Evolutionary conservation across 2,888 invertebrate genomes (phyloP), one percentile per base, ranked within the genome.

Genomic region (Bimastos eiseni): DNA sequence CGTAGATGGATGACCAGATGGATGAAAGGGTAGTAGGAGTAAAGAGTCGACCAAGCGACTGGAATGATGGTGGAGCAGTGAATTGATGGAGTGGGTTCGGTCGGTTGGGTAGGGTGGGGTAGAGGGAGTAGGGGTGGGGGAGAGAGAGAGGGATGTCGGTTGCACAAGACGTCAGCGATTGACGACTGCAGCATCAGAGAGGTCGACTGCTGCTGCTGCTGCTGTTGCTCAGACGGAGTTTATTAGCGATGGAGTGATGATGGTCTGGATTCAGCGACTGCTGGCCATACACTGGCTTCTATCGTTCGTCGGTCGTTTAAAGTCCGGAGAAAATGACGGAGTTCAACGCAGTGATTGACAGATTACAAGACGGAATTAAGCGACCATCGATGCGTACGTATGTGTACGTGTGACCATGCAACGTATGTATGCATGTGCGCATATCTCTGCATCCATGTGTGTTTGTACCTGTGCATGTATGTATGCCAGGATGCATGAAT

Each of bases 91-190:
- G 44, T 55, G 70, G 24, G 70, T 0, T 70, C 3, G 70, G n/a
- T 41, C 24, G 70, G 17, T 30, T n/a, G n/a, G n/a, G 70, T 0
- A 11, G 30, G 70, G 70, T 6, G 13, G 70, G 70, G 24, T 70
- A n/a, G 70, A n/a, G 6, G 49, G 24, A 4, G 49, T 13, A 41
- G 21, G 49, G 24, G 24, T n/a, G n/a, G n/a, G n/a, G n/a, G n/a
- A n/a, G n/a, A n/a, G n/a, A n/a, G n/a, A n/a, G n/a, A 19, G 24
- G 49, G 70, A 70, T n/a, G 70, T 70, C 70, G 70, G 70, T 70
- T 70, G 70, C n/a, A n/a, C n/a, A 70, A 70, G 70, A 70, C 70
- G n/a, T 70, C 70, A 70, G 70, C 70, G 70, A 70, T 70, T 70
- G 70, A 70, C n/a, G 70, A n/a, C n/a, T 70, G 70, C 21, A n/a